A percentile compares a stretch with the other conserved stretches of the same genome.
Evolutionary conservation across 1,140 invertebrate genomes (phyloP).

Genomic region (Eueides isabella): DNA sequence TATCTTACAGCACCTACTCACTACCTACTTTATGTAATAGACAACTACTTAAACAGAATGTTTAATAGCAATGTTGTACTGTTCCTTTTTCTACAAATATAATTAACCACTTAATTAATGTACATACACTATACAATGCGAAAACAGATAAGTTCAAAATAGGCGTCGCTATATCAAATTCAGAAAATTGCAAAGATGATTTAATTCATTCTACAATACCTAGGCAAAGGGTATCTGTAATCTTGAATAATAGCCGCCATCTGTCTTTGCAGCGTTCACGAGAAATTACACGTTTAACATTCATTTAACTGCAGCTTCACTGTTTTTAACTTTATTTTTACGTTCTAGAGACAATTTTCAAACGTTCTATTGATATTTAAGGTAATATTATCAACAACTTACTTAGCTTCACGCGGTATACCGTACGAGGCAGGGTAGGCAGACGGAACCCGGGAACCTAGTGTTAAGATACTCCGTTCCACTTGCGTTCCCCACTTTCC

Average conservation of each 20-base stretch:
- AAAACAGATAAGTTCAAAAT: background rate
- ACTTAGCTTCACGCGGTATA: too few species aligned
- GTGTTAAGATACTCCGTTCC: too few species aligned
- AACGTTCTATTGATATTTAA: background rate
- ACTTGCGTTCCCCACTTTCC: too few species aligned
- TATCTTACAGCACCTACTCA: background rate
- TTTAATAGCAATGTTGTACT: background rate
- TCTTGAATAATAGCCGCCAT: constrained; percentile 64
- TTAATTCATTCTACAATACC: constrained; percentile 38
- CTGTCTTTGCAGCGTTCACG: constrained; percentile 56
- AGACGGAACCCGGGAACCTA: too few species aligned
- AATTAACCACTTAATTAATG: too few species aligned
- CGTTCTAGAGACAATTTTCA: constrained; percentile 7
- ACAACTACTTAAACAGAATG: background rate
- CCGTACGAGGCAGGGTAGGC: too few species aligned
- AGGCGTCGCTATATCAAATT: constrained; percentile 6
- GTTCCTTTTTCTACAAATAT: background rate
- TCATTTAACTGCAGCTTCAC: constrained; percentile 50
- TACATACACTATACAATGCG: too few species aligned
- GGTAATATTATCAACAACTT: background rate
- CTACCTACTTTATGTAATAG: background rate
- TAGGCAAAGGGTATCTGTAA: constrained; percentile 36
- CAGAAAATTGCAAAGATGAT: constrained; percentile 18
- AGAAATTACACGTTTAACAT: constrained; percentile 61
- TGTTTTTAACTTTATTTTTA: constrained; percentile 29